Percentiles rank a stretch among this genome's conserved stretches.
phyloP scores from a whole-genome alignment of 2,888 invertebrate species.

The Scaptomyza caliginosa region DNA sequence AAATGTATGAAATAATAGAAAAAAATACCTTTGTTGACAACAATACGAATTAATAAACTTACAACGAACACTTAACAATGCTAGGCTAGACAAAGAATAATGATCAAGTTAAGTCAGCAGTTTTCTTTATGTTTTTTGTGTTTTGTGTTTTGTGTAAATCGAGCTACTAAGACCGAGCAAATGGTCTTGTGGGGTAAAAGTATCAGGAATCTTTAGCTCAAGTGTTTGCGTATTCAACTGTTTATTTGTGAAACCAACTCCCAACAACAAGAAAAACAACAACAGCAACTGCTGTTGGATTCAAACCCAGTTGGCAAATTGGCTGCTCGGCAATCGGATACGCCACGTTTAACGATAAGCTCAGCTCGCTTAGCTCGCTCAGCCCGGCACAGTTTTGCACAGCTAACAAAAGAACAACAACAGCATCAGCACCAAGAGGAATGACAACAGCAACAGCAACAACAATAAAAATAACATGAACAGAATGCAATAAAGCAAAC shows the following conservation, averaged over 20 bases:
- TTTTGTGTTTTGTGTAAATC: background rate
- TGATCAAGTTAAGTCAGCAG: no score
- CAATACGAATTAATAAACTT: background rate
- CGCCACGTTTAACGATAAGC: constrained; percentile 15
- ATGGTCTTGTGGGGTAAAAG: background rate
- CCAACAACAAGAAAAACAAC: background rate
- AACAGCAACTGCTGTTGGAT: background rate
- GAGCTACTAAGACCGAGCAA: background rate
- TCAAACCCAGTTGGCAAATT: constrained; percentile 10
- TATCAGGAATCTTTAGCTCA: constrained; percentile 2
- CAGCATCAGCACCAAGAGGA: background rate
- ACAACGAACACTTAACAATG: background rate
- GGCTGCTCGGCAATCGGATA: constrained; percentile 3
- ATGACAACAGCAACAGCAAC: constrained; percentile 2
- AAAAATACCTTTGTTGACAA: background rate
- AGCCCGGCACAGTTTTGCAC: background rate
- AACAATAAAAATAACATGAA: background rate
- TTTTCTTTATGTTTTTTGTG: background rate
- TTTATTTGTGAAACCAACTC: constrained; percentile 2
- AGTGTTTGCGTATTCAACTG: constrained; percentile 12
- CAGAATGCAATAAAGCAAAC: constrained; percentile 54
- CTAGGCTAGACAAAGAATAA: background rate
- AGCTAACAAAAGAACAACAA: background rate
- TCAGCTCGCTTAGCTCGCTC: background rate
- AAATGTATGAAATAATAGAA: background rate